A percentile compares a stretch with the other conserved stretches of the same genome.
phyloP scores from a whole-genome alignment of 1,140 invertebrate genomes.

The Sinella curviseta region DNA sequence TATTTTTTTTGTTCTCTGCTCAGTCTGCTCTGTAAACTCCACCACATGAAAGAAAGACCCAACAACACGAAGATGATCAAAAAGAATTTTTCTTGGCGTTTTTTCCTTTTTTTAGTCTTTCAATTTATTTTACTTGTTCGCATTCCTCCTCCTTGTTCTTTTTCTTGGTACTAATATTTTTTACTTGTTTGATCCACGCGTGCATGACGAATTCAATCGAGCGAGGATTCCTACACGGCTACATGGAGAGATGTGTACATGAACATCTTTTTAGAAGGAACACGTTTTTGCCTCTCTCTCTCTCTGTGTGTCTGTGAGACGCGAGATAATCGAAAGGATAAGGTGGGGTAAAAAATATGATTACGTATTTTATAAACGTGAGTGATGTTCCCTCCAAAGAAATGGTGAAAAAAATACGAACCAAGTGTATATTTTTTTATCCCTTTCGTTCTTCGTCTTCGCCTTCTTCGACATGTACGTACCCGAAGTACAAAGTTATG shows the following conservation, averaged over 20 bases:
- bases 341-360: background rate
- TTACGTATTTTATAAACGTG: background rate
- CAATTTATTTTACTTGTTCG: background rate
- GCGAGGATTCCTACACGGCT: background rate
- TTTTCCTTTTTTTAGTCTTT: background rate
- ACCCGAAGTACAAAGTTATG: background rate
- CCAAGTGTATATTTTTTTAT: too few species aligned
- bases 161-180: background rate
- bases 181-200: constrained; percentile 17
- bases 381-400: background rate
- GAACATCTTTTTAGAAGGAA: background rate
- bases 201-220: constrained; percentile 22
- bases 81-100: background rate
- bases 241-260: background rate
- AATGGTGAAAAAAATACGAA: too few species aligned
- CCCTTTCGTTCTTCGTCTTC: too few species aligned
- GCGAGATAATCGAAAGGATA: background rate
- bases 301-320: too few species aligned
- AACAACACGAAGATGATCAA: background rate
- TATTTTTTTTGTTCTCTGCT: too few species aligned
- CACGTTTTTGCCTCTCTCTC: background rate
- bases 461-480: too few species aligned
- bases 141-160: background rate
- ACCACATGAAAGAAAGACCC: too few species aligned
- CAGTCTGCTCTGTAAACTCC: too few species aligned